These are phyloP conservation scores for Gallinago jamesoni DNA, from an alignment of 2,113 vertebrate species.

Conservation along the genomic window DNA sequence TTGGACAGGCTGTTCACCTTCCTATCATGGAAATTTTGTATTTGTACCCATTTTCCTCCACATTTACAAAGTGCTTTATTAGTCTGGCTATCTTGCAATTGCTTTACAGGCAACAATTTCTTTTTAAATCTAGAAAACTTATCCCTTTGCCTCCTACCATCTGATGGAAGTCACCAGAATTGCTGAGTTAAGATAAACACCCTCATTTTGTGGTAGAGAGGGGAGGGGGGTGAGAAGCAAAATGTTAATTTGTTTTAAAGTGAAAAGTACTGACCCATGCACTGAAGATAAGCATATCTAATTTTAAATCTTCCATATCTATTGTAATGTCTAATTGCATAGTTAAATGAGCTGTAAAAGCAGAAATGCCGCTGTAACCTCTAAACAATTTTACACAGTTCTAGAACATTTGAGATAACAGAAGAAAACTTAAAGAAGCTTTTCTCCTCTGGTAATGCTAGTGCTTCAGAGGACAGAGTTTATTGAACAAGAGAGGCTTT, in stretches of 20 bases:
- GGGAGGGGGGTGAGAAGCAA: slow-evolving; percentile 17
- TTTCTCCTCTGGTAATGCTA: slow-evolving; percentile 67
- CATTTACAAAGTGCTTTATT: slow-evolving; percentile 70
- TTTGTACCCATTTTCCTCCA: slow-evolving; percentile 47
- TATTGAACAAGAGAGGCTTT: slow-evolving; percentile 72
- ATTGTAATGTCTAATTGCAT: slow-evolving; percentile 76
- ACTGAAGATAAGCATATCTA: slow-evolving; percentile 73
- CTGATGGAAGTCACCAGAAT: slow-evolving; percentile 68
- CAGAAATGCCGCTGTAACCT: slow-evolving; percentile 53
- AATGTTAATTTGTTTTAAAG: slow-evolving; percentile 71
- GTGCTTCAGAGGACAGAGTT: slow-evolving; percentile 68
- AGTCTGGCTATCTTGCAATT: slow-evolving; percentile 49
- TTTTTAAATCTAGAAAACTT: slow-evolving; percentile 67
- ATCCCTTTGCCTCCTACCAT: slow-evolving; percentile 54
- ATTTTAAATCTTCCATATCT: slow-evolving; percentile 78
- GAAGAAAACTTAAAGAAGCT: slow-evolving; percentile 54
- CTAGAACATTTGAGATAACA: slow-evolving; percentile 66
- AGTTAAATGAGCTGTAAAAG: slow-evolving; percentile 78
- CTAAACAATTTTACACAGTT: slow-evolving; percentile 70
- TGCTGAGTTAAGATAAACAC: slow-evolving; percentile 76
- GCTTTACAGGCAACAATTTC: slow-evolving; percentile 50
- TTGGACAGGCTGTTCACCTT: slow-evolving; percentile 67
- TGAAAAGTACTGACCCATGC: slow-evolving; percentile 70
- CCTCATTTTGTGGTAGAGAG: slow-evolving; percentile 18
- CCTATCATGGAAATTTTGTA: slow-evolving; percentile 63